Conservation (phyloP, 2,113 vertebrate genomes). For the Ceuthmochares aereus region DNA sequence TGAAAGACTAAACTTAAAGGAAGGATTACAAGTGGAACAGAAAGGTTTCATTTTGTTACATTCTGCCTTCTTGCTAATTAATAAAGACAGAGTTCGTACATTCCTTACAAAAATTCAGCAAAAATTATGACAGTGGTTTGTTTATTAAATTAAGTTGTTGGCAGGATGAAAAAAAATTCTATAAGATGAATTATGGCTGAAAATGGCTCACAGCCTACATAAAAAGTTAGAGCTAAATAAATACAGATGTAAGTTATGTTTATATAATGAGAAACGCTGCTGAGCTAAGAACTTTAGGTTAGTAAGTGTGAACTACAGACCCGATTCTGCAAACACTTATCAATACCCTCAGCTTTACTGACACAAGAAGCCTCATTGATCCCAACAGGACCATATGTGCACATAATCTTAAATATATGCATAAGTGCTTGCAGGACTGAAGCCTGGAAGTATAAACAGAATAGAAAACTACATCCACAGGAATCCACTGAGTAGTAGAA, state of each 20-base stretch:
- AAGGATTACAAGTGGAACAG: conserved; percentile 51
- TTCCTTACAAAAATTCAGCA: conserved; percentile 57
- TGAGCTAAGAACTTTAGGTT: conserved; percentile 74
- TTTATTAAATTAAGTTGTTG: conserved; percentile 77
- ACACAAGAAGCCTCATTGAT: conserved; percentile 62
- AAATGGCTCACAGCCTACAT: conserved; percentile 63
- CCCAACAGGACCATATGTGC: conserved; percentile 54
- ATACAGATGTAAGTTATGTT: conserved; percentile 70
- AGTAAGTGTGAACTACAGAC: conserved; percentile 71
- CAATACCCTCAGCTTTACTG: conserved; percentile 61
- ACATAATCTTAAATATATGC: conserved; percentile 60
- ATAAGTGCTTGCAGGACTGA: conserved; percentile 45
- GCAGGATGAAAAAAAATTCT: conserved; percentile 68
- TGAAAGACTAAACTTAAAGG: conserved; percentile 41
- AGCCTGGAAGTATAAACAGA: conserved; percentile 53
- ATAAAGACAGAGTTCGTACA: conserved; percentile 71
- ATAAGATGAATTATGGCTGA: conserved; percentile 63
- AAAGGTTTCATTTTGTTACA: conserved; percentile 49
- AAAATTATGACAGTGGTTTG: conserved; percentile 67
- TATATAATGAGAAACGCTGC: conserved; percentile 75
- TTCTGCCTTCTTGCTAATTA: conserved; percentile 71
- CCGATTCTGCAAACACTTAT: conserved; percentile 67
- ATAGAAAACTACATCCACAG: conserved; percentile 43
- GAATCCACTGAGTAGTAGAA: conserved; percentile 23
- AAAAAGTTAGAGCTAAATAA: conserved; percentile 73